Conservation (phyloP, 2,888 invertebrate species). For the Neuroscelio doddi region DNA sequence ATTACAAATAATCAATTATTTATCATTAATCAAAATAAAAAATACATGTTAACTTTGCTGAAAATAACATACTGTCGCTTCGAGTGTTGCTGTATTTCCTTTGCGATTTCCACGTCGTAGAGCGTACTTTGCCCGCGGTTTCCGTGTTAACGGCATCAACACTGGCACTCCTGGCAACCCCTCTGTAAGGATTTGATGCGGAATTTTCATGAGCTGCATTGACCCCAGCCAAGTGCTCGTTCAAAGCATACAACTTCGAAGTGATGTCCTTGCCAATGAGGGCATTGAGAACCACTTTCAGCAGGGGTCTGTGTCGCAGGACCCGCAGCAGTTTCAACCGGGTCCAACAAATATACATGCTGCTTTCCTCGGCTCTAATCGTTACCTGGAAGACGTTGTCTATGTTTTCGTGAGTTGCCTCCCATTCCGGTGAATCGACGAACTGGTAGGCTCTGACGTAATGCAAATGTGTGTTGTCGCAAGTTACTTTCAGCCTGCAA, state of each 20-base stretch:
- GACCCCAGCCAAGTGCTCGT: slow-evolving; percentile 80
- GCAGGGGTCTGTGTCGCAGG: slow-evolving; percentile 81
- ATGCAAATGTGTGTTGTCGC: slow-evolving; percentile 87
- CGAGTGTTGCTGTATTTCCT: slow-evolving; percentile 71
- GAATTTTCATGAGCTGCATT: slow-evolving; percentile 66
- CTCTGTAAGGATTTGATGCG: slow-evolving; percentile 72
- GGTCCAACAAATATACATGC: slow-evolving; percentile 86
- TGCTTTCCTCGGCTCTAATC: slow-evolving; percentile 82
- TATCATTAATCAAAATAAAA: slow-evolving; percentile 9
- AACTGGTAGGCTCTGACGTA: slow-evolving; percentile 87
- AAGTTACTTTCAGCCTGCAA: slow-evolving; percentile 84
- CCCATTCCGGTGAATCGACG: slow-evolving; percentile 93
- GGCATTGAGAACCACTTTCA: slow-evolving; percentile 84
- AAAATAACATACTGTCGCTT: slow-evolving; percentile 69
- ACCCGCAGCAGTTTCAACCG: slow-evolving; percentile 83
- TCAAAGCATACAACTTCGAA: slow-evolving; percentile 86
- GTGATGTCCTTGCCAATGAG: slow-evolving; percentile 91
- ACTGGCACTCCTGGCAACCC: slow-evolving; percentile 81
- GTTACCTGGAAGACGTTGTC: slow-evolving; percentile 85
- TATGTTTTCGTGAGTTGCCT: slow-evolving; percentile 84
- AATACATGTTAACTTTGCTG: slow-evolving; percentile 8
- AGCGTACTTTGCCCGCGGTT: slow-evolving; percentile 82
- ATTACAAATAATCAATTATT: neutral
- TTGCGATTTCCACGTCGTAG: slow-evolving; percentile 76
- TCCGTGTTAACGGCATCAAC: slow-evolving; percentile 87